These are phyloP conservation scores for Pogonomyrmex barbatus DNA, from an alignment of 1,140 invertebrate species.

Conservation along the genomic window DNA sequence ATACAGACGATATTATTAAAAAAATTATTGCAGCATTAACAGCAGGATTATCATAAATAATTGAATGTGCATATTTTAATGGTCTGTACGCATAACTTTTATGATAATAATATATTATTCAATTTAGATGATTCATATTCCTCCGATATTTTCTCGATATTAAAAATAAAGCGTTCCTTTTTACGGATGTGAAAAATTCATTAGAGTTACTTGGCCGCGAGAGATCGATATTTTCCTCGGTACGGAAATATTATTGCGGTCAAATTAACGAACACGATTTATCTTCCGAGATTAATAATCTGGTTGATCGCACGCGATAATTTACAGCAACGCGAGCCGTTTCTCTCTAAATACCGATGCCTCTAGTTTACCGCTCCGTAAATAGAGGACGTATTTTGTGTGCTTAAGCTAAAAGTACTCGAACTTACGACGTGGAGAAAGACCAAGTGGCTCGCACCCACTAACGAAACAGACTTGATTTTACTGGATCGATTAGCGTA, in stretches of 20 bases:
- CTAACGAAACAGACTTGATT: slow-evolving; percentile 36
- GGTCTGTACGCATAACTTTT: not conserved
- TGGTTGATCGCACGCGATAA: slow-evolving; percentile 47
- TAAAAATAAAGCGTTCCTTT: slow-evolving; percentile 11
- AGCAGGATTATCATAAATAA: not conserved
- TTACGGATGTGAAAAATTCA: slow-evolving; percentile 40
- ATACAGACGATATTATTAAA: not conserved
- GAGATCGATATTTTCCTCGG: slow-evolving; percentile 20
- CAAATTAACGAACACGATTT: slow-evolving; percentile 30
- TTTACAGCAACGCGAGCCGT: slow-evolving; percentile 33
- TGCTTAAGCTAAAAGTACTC: slow-evolving; percentile 50
- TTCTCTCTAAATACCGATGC: slow-evolving; percentile 51
- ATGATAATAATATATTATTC: slow-evolving; percentile 23
- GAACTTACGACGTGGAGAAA: slow-evolving; percentile 14
- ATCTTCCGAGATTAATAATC: slow-evolving; percentile 41
- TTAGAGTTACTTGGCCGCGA: slow-evolving; percentile 28
- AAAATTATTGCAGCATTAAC: not conserved
- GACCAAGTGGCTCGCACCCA: not conserved
- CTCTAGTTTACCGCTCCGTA: slow-evolving; percentile 42
- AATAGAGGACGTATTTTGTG: slow-evolving; percentile 43
- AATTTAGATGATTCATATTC: not conserved
- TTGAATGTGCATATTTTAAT: slow-evolving; percentile 15
- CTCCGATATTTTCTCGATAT: slow-evolving; percentile 26
- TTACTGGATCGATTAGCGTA: slow-evolving; percentile 22
- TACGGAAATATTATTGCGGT: slow-evolving; percentile 35